Base-by-base conservation (phyloP, 2,888 invertebrate species). In the Mesorhabditis belari region DNA sequence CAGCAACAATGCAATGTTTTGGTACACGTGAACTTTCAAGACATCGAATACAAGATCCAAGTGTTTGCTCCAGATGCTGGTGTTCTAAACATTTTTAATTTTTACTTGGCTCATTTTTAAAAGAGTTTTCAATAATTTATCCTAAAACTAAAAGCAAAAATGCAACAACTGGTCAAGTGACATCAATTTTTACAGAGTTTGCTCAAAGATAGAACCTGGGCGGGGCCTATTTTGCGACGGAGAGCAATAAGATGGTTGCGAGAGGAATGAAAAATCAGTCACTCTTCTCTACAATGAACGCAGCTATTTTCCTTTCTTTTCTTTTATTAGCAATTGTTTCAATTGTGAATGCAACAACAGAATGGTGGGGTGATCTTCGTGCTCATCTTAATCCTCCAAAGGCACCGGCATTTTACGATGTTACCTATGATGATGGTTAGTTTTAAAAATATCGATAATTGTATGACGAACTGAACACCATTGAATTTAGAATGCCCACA, bases 81-180 rank as follows among this genome's bases (percentile, higher is more conserved):
- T 92, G 90, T 75, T 92, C 89, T 74, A 76, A 24, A 82, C n/a
- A n/a, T n/a, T n/a, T n/a, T n/a, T n/a, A n/a, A n/a, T n/a, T n/a
- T n/a, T n/a, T n/a, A n/a, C n/a, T n/a, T n/a, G n/a, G n/a, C n/a
- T n/a, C n/a, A n/a, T n/a, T n/a, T n/a, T n/a, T n/a, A n/a, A n/a
- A n/a, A n/a, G n/a, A n/a, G n/a, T n/a, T n/a, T n/a, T n/a, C n/a
- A n/a, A n/a, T n/a, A n/a, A n/a, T n/a, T n/a, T n/a, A n/a, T n/a
- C n/a, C n/a, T n/a, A 21, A 6, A 5, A 12, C 12, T n/a, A 28
- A 24, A 52, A 5, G n/a, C 21, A 28, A 86, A 87, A 83, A 94
- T 95, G 82, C 96, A 96, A 83, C 93, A 96, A 77, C 96, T 92
- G 0, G 94, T 91, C 3, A 92, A 91, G 83, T 89, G 84, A 76